Evolutionary conservation across 2,113 vertebrate genomes (phyloP), one percentile per base, ranked within the genome.

Genomic region (Colaptes auratus): DNA sequence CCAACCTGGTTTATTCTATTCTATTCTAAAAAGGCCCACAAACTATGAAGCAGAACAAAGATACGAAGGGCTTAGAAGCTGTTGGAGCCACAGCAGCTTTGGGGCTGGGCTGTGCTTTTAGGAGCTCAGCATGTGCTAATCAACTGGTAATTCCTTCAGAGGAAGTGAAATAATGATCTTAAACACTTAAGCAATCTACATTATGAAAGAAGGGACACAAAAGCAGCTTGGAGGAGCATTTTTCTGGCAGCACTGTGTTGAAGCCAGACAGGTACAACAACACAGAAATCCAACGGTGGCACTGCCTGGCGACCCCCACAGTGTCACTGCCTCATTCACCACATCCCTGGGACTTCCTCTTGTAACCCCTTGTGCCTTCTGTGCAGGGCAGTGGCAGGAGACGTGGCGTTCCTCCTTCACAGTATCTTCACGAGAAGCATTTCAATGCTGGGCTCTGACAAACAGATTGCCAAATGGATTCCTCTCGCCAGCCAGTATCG

Each of bases 391-490:
- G 20, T 98, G 61, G 36, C 76, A 56, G 97, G 94, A 89, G 93
- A 97, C 0, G 0, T 96, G 1, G 96, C 80, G 0, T 95, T 98
- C 31, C 25, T 7, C 12, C 14, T 97, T 23, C 97, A 98, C 7
- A 1, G 0, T 0, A 1, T 98, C 77, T 98, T 98, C 92, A 55
- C 74, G 69, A 96, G 86, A 27, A 82, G 97, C 7, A 92, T 98
- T 76, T 89, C 18, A 1, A 74, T 95, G 53, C 94, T 98, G 91
- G 98, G 98, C 66, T 98, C 98, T 0, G 96, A 98, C 8, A 85
- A 98, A 33, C 98, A 98, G 89, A 80, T 98, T 3, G 91, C 94
- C 63, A 98, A 97, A 36, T 98, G 98, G 98, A 77, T 89, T 44
- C 97, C 96, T 17, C 97, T 97, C 0, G 92, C 97, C 64, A 23